Evolutionary conservation across 2,797 vertebrate species (phyloP).

Genomic region (Mergus octosetaceus): DNA sequence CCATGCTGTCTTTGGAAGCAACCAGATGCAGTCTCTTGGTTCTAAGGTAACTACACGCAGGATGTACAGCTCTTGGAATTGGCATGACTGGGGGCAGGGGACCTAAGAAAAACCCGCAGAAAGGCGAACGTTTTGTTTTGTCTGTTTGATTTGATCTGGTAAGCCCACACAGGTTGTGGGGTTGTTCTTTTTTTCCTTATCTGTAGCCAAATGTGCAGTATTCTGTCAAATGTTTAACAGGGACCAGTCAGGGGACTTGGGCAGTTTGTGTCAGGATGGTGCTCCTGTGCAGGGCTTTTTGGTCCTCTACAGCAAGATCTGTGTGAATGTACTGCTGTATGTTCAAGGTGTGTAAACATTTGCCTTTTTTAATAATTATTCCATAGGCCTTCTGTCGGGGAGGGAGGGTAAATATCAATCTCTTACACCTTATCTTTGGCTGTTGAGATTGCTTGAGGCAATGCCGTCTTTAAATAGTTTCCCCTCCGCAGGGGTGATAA

Average conservation of each 20-base stretch:
- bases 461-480: background rate
- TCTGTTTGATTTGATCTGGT: background rate
- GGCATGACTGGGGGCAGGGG: background rate
- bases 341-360: slow-evolving; percentile 14
- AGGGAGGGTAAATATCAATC: background rate
- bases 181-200: background rate
- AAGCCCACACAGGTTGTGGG: background rate
- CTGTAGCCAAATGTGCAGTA: background rate
- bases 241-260: background rate
- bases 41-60: background rate
- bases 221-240: background rate
- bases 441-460: slow-evolving; percentile 6
- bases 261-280: background rate
- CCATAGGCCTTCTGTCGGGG: slow-evolving; percentile 69
- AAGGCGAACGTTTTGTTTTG: background rate
- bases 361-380: slow-evolving; percentile 64
- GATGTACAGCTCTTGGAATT: background rate
- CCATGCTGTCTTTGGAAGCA: background rate
- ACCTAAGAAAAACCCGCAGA: background rate
- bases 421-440: background rate
- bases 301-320: background rate
- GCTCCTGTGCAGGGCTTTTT: background rate
- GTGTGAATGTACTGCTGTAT: slow-evolving; percentile 7
- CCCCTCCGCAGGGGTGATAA: background rate
- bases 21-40: background rate